Evolutionary conservation across 2,113 vertebrate genomes (phyloP), one percentile per base, ranked within the genome.

Genomic region (Melanerpes aurifrons): DNA sequence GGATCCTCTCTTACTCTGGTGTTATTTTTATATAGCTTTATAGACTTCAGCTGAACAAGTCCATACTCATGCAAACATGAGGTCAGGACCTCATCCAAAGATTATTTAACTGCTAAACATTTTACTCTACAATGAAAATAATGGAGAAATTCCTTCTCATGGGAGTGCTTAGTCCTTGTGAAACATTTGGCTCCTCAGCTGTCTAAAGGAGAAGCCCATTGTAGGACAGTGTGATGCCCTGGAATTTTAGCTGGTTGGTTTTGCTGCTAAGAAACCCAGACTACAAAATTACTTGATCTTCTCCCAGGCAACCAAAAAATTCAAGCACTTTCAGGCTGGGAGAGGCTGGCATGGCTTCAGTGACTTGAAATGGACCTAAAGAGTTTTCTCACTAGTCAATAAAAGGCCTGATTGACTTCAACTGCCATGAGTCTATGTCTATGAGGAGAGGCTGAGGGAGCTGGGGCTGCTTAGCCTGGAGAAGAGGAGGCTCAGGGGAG

Each of bases 121-220:
- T 93, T 93, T 90, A 89, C 82, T 89, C 70, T 81, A 28, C 29
- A 66, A 47, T 15, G 32, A 87, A 96, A 96, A 87, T 85, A 64
- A 82, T 26, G 54, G 24, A 83, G 61, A 90, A 90, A 94, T 80
- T 61, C 1, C n/a, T 94, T 91, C 84, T 82, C 53, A 58, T 61
- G 85, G 77, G 47, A 87, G 15, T 0, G 8, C 19, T 21, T 76
- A 45, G 26, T 76, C 50, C n/a, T 76, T 85, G 53, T 71, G 53
- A 87, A 89, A 82, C 3, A 1, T 79, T 86, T 76, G 81, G 56
- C 24, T 89, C 26, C 85, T 70, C 26, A 63, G 11, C 53, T 91
- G 12, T 53, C 56, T 59, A 81, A 70, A 63, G 66, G n/a, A 83
- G 74, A 92, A 92, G 31, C 24, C 24, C 8, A 62, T 72, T 86